A percentile compares a stretch with the other conserved stretches of the same genome.
phyloP scores from a whole-genome alignment of 2,113 vertebrate species.

The Probosciger aterrimus region DNA sequence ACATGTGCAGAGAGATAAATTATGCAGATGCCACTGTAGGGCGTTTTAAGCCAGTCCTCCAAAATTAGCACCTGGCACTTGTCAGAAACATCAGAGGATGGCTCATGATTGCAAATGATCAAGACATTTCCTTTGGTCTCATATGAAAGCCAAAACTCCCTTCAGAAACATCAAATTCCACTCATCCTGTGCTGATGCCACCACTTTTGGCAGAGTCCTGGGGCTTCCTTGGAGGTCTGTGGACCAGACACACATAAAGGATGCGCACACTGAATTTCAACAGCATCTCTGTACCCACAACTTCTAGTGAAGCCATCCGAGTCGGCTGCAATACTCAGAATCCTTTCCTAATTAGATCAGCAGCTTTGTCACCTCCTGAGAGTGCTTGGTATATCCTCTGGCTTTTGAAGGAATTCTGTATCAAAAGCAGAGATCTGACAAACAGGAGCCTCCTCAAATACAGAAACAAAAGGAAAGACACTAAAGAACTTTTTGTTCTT shows the following conservation, averaged over 20 bases:
- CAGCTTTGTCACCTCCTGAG: neutral
- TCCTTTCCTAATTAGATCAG: slow-evolving; percentile 26
- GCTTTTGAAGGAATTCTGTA: slow-evolving; percentile 11
- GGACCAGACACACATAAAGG: neutral
- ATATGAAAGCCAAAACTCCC: neutral
- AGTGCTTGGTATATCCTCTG: neutral
- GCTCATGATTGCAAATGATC: neutral
- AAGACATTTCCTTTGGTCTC: neutral
- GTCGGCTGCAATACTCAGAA: neutral
- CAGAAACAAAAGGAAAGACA: neutral
- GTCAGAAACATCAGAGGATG: neutral
- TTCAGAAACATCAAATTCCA: neutral
- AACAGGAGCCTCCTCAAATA: neutral
- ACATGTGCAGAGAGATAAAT: neutral
- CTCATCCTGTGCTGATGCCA: neutral
- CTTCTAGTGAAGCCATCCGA: neutral
- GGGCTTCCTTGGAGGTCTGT: neutral
- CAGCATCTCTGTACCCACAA: neutral
- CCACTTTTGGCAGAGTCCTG: neutral
- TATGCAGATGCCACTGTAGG: neutral
- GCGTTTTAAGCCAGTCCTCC: neutral
- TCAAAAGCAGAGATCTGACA: neutral
- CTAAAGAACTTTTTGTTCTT: neutral
- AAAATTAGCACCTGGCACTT: neutral
- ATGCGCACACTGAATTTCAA: neutral